phyloP scores from a whole-genome alignment of 1,140 invertebrate species.

The Micrasema minimum region DNA sequence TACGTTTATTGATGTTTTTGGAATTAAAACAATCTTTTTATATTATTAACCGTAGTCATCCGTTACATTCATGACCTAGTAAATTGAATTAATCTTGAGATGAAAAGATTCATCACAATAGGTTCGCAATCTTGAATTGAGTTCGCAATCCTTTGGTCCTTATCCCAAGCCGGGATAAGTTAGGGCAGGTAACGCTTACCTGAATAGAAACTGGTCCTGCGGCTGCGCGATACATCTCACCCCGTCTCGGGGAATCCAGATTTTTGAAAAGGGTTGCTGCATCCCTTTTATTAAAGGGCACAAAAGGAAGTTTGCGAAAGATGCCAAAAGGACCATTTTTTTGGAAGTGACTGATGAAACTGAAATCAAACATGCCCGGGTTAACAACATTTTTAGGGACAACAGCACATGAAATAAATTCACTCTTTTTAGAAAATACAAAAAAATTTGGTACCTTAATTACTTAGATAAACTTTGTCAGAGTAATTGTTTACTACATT shows the following conservation, averaged over 20 bases:
- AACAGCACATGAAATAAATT: too few species aligned
- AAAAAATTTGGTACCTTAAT: too few species aligned
- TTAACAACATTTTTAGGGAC: slow-evolving; percentile 5
- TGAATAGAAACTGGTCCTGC: slow-evolving; percentile 26
- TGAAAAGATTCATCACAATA: slow-evolving; percentile 17
- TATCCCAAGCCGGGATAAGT: slow-evolving; percentile 32
- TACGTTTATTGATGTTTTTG: too few species aligned
- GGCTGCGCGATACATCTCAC: slow-evolving; percentile 6
- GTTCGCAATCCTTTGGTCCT: slow-evolving; percentile 21
- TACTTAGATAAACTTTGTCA: too few species aligned
- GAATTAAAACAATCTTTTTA: too few species aligned
- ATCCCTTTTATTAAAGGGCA: slow-evolving; percentile 20
- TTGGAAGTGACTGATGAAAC: slow-evolving; percentile 3
- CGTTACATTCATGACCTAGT: slow-evolving; percentile 14
- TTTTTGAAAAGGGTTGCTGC: slow-evolving; percentile 50
- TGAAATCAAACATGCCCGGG: slow-evolving; percentile 6
- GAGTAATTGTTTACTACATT: too few species aligned
- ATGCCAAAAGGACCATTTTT: neutral
- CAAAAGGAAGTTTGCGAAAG: slow-evolving; percentile 42
- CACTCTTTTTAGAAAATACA: too few species aligned
- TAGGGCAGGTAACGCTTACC: slow-evolving; percentile 28
- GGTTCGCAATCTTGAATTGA: neutral
- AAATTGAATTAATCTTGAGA: slow-evolving; percentile 22
- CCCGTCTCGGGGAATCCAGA: slow-evolving; percentile 32
- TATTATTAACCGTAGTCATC: too few species aligned